Conservation (phyloP, 1,140 invertebrate genomes). For the Colletes gigas region DNA sequence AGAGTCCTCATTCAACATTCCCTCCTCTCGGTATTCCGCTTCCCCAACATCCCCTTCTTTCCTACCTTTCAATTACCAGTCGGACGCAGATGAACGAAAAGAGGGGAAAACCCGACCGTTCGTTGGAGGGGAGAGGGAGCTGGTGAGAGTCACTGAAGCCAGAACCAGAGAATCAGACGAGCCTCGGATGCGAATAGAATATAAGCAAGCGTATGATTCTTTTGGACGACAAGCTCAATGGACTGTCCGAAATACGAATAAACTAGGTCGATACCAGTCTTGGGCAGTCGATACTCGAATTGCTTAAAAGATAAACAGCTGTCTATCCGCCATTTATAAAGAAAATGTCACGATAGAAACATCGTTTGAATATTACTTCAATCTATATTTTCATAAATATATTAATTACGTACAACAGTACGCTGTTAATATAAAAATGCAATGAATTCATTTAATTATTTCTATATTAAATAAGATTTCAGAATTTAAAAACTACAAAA, state of each 20-base stretch:
- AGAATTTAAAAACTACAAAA: too few relatives aligned
- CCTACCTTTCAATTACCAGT: constrained; percentile 29
- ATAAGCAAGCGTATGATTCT: not conserved
- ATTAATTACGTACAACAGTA: too few relatives aligned
- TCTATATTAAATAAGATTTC: too few relatives aligned
- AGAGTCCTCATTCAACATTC: constrained; percentile 73
- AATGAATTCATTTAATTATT: too few relatives aligned
- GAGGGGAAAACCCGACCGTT: constrained; percentile 10
- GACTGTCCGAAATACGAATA: not conserved
- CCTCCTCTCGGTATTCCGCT: constrained; percentile 49
- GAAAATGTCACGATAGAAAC: too few relatives aligned
- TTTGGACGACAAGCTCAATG: constrained; percentile 12
- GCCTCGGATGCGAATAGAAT: constrained; percentile 5
- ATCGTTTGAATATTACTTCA: too few relatives aligned
- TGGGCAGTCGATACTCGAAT: too few relatives aligned
- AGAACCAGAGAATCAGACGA: not conserved
- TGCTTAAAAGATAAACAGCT: too few relatives aligned
- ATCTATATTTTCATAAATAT: too few relatives aligned
- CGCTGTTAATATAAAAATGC: too few relatives aligned
- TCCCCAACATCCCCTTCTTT: constrained; percentile 28
- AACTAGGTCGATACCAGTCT: not conserved
- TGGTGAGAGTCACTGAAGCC: too few relatives aligned
- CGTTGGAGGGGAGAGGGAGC: not conserved
- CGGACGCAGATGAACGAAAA: constrained; percentile 34
- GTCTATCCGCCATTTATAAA: too few relatives aligned